Conservation (phyloP, 1,140 invertebrate genomes). For the Drosophila burlai region DNA sequence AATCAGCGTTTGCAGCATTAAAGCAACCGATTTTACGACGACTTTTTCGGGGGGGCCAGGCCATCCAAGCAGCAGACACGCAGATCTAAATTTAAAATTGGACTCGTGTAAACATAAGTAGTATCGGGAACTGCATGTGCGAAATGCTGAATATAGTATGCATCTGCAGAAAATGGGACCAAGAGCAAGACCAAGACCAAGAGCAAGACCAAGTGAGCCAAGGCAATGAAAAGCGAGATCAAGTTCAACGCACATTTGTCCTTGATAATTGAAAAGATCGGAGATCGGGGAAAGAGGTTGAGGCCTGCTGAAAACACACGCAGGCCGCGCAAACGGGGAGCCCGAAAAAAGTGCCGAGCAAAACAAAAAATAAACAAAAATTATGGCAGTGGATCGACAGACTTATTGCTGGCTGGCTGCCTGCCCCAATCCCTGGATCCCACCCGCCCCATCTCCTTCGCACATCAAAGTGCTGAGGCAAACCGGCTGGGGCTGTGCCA, state of each 20-base stretch:
- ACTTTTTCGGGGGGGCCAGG: conserved; percentile 29
- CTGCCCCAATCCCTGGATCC: background rate
- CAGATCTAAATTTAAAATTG: conserved; percentile 73
- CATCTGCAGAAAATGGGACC: conserved; percentile 32
- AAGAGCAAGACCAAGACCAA: conserved; percentile 6
- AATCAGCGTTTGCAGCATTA: conserved; percentile 71
- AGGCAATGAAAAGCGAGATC: conserved; percentile 78
- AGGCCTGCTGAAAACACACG: conserved; percentile 20
- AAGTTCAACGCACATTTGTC: conserved; percentile 84
- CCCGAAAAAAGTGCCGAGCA: conserved; percentile 66
- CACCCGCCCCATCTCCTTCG: conserved; percentile 9
- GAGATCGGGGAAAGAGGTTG: background rate
- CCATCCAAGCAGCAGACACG: conserved; percentile 21
- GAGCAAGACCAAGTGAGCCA: conserved; percentile 11
- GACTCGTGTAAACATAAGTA: conserved; percentile 64
- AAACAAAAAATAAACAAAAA: conserved; percentile 77
- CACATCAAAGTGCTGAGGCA: conserved; percentile 43
- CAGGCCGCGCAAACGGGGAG: conserved; percentile 49
- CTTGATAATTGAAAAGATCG: conserved; percentile 72
- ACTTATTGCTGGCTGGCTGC: conserved; percentile 69
- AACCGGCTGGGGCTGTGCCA: conserved; percentile 61
- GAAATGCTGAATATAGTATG: conserved; percentile 22
- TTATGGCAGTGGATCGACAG: conserved; percentile 82
- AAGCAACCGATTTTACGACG: conserved; percentile 70
- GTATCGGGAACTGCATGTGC: conserved; percentile 17